Evolutionary conservation across 1,140 invertebrate species (phyloP).

Genomic region (Procambarus clarkii): DNA sequence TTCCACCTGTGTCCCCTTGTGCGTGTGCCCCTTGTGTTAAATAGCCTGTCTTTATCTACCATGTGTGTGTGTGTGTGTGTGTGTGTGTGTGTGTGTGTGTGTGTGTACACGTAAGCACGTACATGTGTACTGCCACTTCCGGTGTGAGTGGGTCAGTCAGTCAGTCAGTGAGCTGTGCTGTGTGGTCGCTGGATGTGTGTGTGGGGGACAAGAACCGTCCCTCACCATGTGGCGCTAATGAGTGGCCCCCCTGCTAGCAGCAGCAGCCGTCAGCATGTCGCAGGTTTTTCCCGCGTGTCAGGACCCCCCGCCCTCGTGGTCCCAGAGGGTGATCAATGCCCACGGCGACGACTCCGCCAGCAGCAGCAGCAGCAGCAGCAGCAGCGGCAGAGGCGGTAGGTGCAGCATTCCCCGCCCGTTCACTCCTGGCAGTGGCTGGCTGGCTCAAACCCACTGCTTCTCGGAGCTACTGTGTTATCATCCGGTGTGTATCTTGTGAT

Average conservation of each 20-base stretch:
- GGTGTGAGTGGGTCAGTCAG: neutral
- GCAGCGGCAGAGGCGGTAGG: neutral
- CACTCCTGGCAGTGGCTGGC: neutral
- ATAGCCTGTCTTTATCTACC: too few species aligned
- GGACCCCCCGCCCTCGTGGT: neutral
- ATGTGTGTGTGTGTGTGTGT: neutral
- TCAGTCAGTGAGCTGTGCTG: too few species aligned
- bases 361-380: neutral
- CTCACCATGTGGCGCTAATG: neutral
- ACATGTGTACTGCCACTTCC: neutral
- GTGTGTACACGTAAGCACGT: neutral
- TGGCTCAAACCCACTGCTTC: neutral
- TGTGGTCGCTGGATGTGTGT: neutral
- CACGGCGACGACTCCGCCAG: neutral
- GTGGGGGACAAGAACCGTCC: too few species aligned
- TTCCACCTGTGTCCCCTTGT: too few species aligned
- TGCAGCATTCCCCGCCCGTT: neutral
- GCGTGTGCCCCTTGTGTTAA: too few species aligned
- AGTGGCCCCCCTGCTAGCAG: neutral
- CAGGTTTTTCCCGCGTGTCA: neutral
- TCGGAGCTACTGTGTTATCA: neutral
- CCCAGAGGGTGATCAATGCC: neutral
- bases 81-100: constrained; percentile 2
- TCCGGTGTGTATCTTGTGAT: neutral
- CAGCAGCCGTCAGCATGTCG: neutral